Evolutionary conservation across 1,140 invertebrate species (phyloP).

Genomic region (Brachionus asplanchnoidis): DNA sequence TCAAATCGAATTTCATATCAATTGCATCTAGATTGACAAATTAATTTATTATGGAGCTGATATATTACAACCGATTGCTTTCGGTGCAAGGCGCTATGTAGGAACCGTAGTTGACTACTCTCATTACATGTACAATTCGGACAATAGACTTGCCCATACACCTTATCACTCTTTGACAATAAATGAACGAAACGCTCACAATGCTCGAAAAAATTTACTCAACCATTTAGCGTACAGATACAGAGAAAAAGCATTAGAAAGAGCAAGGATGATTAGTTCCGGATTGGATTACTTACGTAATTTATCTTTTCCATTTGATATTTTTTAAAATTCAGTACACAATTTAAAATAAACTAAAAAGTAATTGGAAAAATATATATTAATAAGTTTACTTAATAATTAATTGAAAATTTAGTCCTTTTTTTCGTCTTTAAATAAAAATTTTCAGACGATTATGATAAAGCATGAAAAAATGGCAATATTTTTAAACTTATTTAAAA

Average conservation of each 20-base stretch:
- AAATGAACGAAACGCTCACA: slow-evolving; percentile 53
- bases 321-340: not conserved
- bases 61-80: slow-evolving; percentile 51
- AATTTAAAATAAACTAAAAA: not conserved
- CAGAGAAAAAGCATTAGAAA: slow-evolving; percentile 47
- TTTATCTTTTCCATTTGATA: not conserved
- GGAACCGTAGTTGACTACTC: slow-evolving; percentile 57
- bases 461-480: no score
- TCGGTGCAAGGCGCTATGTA: slow-evolving; percentile 50
- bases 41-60: slow-evolving; percentile 50
- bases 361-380: not conserved
- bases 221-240: slow-evolving; percentile 52
- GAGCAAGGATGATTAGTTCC: slow-evolving; percentile 42
- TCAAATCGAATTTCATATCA: not conserved
- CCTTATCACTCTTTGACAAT: slow-evolving; percentile 56
- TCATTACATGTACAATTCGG: slow-evolving; percentile 53
- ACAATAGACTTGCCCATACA: slow-evolving; percentile 54
- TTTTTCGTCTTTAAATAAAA: no score
- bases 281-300: not conserved
- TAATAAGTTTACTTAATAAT: no score
- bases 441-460: no score
- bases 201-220: slow-evolving; percentile 50
- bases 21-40: slow-evolving; percentile 51
- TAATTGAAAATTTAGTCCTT: no score
- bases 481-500: no score